Percentiles rank a stretch among this genome's conserved stretches.
These are phyloP conservation scores for Danio choprae DNA, from an alignment of 2,797 vertebrate species.

Conservation along the genomic window DNA sequence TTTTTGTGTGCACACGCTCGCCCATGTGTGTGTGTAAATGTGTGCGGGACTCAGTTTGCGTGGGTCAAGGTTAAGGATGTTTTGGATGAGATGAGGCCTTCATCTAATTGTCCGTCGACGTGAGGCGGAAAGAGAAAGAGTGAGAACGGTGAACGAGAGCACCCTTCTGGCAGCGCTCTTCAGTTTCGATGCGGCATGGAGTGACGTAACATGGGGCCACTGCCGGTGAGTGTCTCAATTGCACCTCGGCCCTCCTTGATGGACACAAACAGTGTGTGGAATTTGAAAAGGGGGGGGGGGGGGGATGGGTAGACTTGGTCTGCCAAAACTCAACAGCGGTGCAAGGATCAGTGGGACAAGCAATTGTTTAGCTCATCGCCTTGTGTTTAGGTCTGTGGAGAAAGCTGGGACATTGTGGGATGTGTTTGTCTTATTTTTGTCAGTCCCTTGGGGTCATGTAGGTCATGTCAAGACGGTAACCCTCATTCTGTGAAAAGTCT, in stretches of 20 bases:
- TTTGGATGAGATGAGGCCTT: constrained; percentile 54
- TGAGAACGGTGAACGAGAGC: constrained; percentile 21
- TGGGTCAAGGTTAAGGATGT: constrained; percentile 58
- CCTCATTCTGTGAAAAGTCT: constrained; percentile 12
- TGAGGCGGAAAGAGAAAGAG: constrained; percentile 32
- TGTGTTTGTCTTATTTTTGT: constrained; percentile 61
- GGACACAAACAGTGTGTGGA: constrained; percentile 55
- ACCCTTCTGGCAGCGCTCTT: constrained; percentile 27
- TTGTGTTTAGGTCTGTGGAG: constrained; percentile 53
- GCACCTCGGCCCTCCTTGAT: constrained; percentile 50
- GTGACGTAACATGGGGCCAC: constrained; percentile 53
- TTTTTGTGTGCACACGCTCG: constrained; percentile 39
- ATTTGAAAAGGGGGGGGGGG: constrained; percentile 50
- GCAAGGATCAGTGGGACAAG: constrained; percentile 43
- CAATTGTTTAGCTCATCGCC: constrained; percentile 62
- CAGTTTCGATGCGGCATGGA: constrained; percentile 43
- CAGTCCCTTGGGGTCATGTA: constrained; percentile 26
- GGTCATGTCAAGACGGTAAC: constrained; percentile 9
- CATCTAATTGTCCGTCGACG: constrained; percentile 50
- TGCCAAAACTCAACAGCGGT: constrained; percentile 51
- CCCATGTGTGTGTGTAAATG: constrained; percentile 35
- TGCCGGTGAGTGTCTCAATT: constrained; percentile 44
- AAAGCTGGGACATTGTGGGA: constrained; percentile 41
- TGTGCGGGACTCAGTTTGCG: constrained; percentile 33
- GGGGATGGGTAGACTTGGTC: constrained; percentile 59